These are phyloP conservation scores for Sciurus carolinensis DNA, from an alignment of 2,797 vertebrate species.

Conservation along the genomic window DNA sequence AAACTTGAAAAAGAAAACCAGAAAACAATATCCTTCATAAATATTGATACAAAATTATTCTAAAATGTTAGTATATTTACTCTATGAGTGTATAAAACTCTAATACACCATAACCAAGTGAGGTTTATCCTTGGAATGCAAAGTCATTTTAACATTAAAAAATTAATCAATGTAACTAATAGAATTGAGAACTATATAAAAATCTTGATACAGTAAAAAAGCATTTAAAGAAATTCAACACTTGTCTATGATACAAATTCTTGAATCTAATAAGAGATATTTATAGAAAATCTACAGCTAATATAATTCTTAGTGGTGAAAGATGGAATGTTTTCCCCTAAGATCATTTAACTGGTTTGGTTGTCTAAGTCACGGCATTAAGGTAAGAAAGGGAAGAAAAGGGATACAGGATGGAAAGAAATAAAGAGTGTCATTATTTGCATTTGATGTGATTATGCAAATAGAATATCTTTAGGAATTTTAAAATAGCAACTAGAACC, in stretches of 20 bases:
- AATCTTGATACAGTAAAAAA: neutral
- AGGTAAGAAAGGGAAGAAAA: slow-evolving; percentile 1
- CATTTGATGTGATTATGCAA: neutral
- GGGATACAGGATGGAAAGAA: neutral
- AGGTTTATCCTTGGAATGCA: neutral
- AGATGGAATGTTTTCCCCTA: neutral
- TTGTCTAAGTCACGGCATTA: neutral
- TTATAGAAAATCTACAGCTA: neutral
- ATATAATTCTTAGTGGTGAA: neutral
- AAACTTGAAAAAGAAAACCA: slow-evolving; percentile 49
- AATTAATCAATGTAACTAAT: neutral
- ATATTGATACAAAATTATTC: slow-evolving; percentile 16
- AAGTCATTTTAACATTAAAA: neutral
- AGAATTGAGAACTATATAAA: neutral
- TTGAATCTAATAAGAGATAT: neutral
- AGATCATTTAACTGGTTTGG: neutral
- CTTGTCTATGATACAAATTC: neutral
- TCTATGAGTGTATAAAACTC: neutral
- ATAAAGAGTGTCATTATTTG: neutral
- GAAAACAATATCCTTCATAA: slow-evolving; percentile 25
- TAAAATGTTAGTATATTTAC: slow-evolving; percentile 27
- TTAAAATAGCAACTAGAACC: neutral
- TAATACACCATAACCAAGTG: neutral
- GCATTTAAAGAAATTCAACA: neutral
- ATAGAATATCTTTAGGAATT: slow-evolving; percentile 7